Conservation (phyloP, 2,113 vertebrate genomes). For the Phoxinus phoxinus region DNA sequence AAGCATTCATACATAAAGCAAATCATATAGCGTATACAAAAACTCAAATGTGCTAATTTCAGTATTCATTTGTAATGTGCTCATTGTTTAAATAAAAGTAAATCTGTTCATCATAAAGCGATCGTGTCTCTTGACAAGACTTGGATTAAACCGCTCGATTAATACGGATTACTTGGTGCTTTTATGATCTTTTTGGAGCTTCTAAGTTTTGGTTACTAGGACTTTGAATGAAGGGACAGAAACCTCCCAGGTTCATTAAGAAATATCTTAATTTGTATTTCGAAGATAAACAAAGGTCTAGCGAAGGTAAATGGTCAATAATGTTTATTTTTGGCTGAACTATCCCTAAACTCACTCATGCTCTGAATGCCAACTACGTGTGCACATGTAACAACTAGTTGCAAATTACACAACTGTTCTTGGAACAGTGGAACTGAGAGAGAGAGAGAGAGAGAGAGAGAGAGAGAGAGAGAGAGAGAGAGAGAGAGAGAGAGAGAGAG, state of each 20-base stretch:
- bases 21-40: too few relatives aligned
- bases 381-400: neutral
- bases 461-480: conserved; percentile 4
- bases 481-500: conserved; percentile 27
- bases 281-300: neutral
- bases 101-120: neutral
- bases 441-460: conserved; percentile 1
- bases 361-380: neutral
- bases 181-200: neutral
- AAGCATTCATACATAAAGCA: too few relatives aligned
- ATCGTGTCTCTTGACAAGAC: neutral
- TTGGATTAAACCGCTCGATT: too few relatives aligned
- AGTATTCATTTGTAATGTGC: too few relatives aligned
- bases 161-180: too few relatives aligned
- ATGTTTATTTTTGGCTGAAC: neutral
- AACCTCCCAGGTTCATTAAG: neutral
- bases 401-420: conserved; percentile 22
- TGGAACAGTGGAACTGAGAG: neutral
- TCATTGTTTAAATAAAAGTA: too few relatives aligned
- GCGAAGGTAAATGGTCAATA: neutral
- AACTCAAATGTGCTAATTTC: too few relatives aligned
- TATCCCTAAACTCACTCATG: neutral
- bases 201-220: neutral
- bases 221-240: neutral
- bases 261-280: neutral